Conservation (phyloP, 2,888 invertebrate species). For the Prenolepis imparis region DNA sequence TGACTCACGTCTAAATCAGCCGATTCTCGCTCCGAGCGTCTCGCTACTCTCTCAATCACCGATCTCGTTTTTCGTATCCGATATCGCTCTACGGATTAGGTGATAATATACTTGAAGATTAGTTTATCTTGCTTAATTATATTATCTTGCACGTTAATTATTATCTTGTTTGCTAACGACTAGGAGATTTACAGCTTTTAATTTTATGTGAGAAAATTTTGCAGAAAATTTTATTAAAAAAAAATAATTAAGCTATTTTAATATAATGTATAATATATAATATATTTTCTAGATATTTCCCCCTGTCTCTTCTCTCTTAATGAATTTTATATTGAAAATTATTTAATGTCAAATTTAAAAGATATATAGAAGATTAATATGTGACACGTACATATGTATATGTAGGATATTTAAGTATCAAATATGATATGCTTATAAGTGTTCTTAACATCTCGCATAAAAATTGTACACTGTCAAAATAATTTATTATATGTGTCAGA, state of each 20-base stretch:
- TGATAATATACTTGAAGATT: neutral
- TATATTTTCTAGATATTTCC: neutral
- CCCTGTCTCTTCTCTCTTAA: slow-evolving; percentile 12
- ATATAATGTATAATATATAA: neutral
- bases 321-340: neutral
- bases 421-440: neutral
- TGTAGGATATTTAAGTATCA: neutral
- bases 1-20: slow-evolving; percentile 68
- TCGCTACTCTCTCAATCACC: slow-evolving; percentile 35
- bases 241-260: neutral
- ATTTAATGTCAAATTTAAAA: neutral
- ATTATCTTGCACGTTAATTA: neutral
- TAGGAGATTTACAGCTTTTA: neutral
- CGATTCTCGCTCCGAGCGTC: slow-evolving; percentile 48
- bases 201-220: neutral
- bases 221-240: neutral
- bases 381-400: neutral
- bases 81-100: neutral
- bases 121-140: neutral
- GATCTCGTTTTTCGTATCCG: slow-evolving; percentile 13
- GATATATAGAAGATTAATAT: neutral
- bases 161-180: neutral
- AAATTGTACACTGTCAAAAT: slow-evolving; percentile 7
- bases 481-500: neutral
- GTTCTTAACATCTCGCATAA: neutral